phyloP scores from a whole-genome alignment of 1,140 invertebrate genomes.

The Portunus trituberculatus region DNA sequence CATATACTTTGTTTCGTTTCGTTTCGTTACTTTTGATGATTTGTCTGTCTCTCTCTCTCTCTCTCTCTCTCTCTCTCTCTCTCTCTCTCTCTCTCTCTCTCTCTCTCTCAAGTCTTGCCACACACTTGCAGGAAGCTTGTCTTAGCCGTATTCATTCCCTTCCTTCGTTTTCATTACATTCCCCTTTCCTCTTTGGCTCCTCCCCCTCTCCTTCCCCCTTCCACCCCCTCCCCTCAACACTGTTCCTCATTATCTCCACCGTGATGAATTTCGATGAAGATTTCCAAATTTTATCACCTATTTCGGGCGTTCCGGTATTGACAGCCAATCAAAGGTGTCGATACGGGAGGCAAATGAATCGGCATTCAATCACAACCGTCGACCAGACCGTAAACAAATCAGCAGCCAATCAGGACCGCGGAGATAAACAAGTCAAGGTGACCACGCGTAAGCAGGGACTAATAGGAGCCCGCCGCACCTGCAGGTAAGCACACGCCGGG shows the following conservation, averaged over 20 bases:
- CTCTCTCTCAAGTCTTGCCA: slow-evolving; percentile 5
- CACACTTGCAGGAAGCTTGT: neutral
- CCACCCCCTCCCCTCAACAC: neutral
- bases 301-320: neutral
- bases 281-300: neutral
- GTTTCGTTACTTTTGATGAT: neutral
- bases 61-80: slow-evolving; percentile 22
- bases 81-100: slow-evolving; percentile 32
- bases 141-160: neutral
- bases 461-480: neutral
- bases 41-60: neutral
- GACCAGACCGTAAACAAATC: neutral
- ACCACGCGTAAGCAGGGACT: neutral
- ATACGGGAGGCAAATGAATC: slow-evolving; percentile 12
- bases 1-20: neutral
- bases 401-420: neutral
- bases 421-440: slow-evolving; percentile 12
- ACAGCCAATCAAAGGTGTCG: slow-evolving; percentile 2
- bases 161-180: neutral
- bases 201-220: neutral
- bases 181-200: neutral
- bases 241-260: neutral
- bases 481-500: neutral
- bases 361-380: neutral
- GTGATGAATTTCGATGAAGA: neutral